Evolutionary conservation across 2,797 vertebrate species (phyloP), one percentile per base, ranked within the genome.

Genomic region (Melanotaenia maccullochi): DNA sequence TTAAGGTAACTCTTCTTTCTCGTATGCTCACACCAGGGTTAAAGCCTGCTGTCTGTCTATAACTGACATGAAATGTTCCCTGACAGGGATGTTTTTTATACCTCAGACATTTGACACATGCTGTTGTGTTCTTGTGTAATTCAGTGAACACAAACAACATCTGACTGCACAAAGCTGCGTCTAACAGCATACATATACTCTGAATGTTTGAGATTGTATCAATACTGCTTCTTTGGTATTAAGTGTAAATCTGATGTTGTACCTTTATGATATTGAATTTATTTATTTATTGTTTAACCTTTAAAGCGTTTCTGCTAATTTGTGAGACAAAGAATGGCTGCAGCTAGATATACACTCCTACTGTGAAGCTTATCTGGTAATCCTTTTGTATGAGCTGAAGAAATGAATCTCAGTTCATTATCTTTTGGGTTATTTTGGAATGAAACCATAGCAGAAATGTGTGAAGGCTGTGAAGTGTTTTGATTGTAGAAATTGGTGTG

Each of bases 121-220:
- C 42, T 69, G 9, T 69, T 78, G 36, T 44, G n/a, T 9, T 78
- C 35, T 68, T 80, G 75, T 5, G 8, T 75, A 75, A 73, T 67
- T 54, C 51, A 55, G 30, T 73, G 35, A 80, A 57, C 58, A 60
- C 67, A 80, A 77, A 80, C 52, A 80, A 69, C 57, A 42, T n/a
- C 18, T 49, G 65, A 28, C 51, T 32, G 57, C 65, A 42, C 4
- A 24, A 65, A 57, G 60, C 35, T 35, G 64, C 61, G 59, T 57
- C 8, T 16, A 20, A 5, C 38, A 62, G 60, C 36, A 24, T 62
- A 13, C n/a, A 63, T 5, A 22, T 35, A 20, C 30, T 79, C 42
- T 59, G 11, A 22, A 54, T 35, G n/a, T 35, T 62, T 33, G 25
- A 38, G 44, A 30, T 28, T 30, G 11, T 51, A 25, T 49, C 28